Evolutionary conservation across 2,888 invertebrate genomes (phyloP), one percentile per base, ranked within the genome.

Genomic region (Pseudococcus viburni): DNA sequence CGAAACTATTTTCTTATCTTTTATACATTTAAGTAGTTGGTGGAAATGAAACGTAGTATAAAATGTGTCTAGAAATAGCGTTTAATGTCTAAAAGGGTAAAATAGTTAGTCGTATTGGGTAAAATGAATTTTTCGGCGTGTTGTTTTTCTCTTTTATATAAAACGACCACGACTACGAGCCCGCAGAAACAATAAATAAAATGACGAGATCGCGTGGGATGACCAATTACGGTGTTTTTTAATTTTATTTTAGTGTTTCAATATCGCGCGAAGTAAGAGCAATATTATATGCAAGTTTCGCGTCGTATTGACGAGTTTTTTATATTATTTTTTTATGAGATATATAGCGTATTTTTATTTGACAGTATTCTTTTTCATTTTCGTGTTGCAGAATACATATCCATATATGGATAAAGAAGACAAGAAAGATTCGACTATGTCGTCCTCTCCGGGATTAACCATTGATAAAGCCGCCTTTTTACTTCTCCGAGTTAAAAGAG

Each of bases 391-490:
- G 64, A 64, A 22, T 64, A 64, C 12, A 51, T 64, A 64, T 64
- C 64, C 64, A 64, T 39, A 88, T 39, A 88, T 88, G 88, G 88
- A 88, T 48, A 88, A 88, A 64, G 88, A 88, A 84, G 85, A 85
- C 15, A 84, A 48, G 48, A 88, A 88, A 46, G 88, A 88, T 46
- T 33, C 88, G 46, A 87, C 87, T 15, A 68, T 88, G 26, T 84
- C 88, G 33, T 88, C 88, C 33, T 84, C 88, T 12, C 90, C 90
- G 5, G 90, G 90, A 22, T 93, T 97, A 90, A 96, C 96, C 90
- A 96, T 97, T 91, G 97, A 97, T 93, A 94, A 96, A 90, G 97
- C 97, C 86, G 97, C 97, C 88, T 97, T 97, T 92, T 93, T 97
- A 59, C 94, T 97, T 90, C 93, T 97, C 90, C 93, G 97, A 90